These are phyloP conservation scores for Pantherophis guttatus DNA, from an alignment of 2,113 vertebrate genomes.

Conservation along the genomic window DNA sequence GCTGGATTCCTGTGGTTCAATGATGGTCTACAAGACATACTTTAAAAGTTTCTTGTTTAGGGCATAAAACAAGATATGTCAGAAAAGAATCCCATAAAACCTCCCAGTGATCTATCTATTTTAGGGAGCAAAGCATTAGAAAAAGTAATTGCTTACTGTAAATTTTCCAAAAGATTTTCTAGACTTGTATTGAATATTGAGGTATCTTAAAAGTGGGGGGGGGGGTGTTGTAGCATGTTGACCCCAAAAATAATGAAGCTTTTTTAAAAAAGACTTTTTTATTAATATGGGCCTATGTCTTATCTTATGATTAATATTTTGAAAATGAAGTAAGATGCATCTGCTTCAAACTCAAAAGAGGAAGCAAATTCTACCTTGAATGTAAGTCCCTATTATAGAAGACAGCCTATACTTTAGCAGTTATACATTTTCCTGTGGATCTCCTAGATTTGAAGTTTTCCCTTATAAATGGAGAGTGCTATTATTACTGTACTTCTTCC, in stretches of 20 bases:
- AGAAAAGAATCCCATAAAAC: not conserved
- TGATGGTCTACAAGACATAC: not conserved
- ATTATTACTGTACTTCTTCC: not conserved
- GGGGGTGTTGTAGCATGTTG: not conserved
- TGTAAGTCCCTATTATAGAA: not conserved
- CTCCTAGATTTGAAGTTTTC: constrained; percentile 51
- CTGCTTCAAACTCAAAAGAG: not conserved
- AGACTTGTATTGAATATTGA: not conserved
- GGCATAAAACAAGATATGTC: not conserved
- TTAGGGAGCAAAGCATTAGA: not conserved
- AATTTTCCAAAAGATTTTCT: not conserved
- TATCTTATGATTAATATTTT: not conserved
- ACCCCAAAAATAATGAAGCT: not conserved
- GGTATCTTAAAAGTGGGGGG: not conserved
- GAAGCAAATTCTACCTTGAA: not conserved
- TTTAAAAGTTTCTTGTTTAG: not conserved
- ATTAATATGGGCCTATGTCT: not conserved
- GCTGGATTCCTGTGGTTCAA: not conserved
- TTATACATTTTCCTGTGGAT: constrained; percentile 22
- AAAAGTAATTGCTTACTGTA: not conserved
- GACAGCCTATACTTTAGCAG: not conserved
- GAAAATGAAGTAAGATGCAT: not conserved
- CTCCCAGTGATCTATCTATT: too few relatives aligned
- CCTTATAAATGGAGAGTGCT: constrained; percentile 26
- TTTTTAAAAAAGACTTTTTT: not conserved